Percentiles rank a stretch among this genome's conserved stretches.
phyloP scores from a whole-genome alignment of 1,140 invertebrate species.

The Cherax quadricarinatus region DNA sequence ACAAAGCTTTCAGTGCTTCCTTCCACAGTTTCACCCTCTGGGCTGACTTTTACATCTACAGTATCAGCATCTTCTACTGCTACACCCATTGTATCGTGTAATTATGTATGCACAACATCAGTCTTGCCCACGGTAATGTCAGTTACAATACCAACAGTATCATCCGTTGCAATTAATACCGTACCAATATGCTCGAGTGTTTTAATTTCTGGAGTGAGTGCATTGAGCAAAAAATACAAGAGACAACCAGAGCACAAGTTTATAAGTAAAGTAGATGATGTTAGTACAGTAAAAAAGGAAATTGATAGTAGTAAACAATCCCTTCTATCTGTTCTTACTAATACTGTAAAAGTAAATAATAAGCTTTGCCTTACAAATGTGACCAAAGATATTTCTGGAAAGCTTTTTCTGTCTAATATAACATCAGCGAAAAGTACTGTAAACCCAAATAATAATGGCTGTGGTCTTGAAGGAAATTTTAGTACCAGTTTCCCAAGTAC shows the following conservation, averaged over 20 bases:
- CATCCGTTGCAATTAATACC: neutral
- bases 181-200: neutral
- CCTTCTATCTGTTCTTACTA: neutral
- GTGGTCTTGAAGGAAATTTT: neutral
- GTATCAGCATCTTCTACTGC: neutral
- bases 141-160: neutral
- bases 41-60: neutral
- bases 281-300: neutral
- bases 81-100: neutral
- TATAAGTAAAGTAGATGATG: neutral
- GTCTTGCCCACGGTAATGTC: neutral
- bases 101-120: neutral
- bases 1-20: neutral
- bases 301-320: neutral
- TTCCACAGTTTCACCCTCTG: neutral
- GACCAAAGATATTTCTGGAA: neutral
- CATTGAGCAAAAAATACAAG: neutral
- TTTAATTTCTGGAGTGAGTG: neutral
- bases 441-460: neutral
- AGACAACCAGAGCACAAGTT: neutral
- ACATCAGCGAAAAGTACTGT: neutral
- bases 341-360: neutral
- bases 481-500: neutral
- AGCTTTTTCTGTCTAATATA: neutral
- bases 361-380: neutral